Evolutionary conservation across 2,113 vertebrate genomes (phyloP).

Genomic region (Oreochromis niloticus): DNA sequence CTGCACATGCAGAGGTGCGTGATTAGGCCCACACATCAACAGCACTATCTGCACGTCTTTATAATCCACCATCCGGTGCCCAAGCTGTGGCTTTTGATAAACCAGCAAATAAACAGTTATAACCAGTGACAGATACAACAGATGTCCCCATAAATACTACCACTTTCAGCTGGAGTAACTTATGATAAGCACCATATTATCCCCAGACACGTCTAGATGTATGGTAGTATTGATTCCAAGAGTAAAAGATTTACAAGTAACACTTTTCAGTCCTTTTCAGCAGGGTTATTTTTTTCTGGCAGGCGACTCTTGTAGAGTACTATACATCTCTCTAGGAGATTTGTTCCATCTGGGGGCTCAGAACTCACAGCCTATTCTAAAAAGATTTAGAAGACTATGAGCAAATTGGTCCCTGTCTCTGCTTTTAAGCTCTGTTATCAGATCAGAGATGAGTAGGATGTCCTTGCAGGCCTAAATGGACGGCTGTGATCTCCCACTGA

Average conservation of each 20-base stretch:
- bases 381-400: constrained; percentile 17
- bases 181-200: background rate
- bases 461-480: background rate
- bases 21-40: background rate
- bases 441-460: background rate
- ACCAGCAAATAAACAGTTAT: background rate
- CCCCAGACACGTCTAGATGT: background rate
- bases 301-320: background rate
- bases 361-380: background rate
- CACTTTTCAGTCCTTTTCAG: background rate
- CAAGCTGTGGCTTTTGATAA: background rate
- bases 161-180: background rate
- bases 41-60: background rate
- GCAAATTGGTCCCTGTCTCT: background rate
- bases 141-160: background rate
- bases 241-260: background rate
- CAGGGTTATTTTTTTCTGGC: background rate
- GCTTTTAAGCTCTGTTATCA: background rate
- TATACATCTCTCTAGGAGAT: background rate
- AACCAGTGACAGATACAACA: background rate
- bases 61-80: background rate
- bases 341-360: background rate
- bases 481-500: background rate
- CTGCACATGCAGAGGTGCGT: constrained; percentile 1
- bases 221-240: background rate